Evolutionary conservation across 2,113 vertebrate species (phyloP), one percentile per base, ranked within the genome.

Genomic region (Sula dactylatra): DNA sequence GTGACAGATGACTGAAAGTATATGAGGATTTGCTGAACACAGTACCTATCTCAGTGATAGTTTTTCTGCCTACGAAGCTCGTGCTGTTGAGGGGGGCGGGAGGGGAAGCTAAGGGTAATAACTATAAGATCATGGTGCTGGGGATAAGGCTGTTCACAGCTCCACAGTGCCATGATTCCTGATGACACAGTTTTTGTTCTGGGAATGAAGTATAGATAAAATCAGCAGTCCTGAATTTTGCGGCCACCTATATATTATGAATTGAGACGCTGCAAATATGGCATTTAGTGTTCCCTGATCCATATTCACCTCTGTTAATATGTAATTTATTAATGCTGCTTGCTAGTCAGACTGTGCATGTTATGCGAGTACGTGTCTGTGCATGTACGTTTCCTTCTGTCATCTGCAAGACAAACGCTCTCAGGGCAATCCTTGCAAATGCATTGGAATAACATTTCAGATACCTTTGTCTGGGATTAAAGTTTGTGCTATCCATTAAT

Each of bases 101-200:
- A 31, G 31, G 22, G 6, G 19, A 24, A 32, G 29, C 34, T 16
- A 9, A 52, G 26, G 58, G 4, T 61, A 24, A 44, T 45, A 59
- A 29, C 10, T 11, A 11, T 29, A 16, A 74, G 36, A 34, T 61
- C 6, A 7, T 54, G 52, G n/a, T n/a, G 12, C 4, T 4, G 6
- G 56, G 38, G 38, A 19, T 40, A 31, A 52, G 29, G 36, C 32
- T 44, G 32, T 19, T 67, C 36, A 13, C 32, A 40, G 36, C 38
- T 45, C 38, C 25, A 6, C 13, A 7, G 40, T 24, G 52, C 9
- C 10, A 1, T 24, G 27, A 7, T n/a, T 81, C 22, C 32, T 54
- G n/a, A 15, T 2, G 29, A 7, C 26, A 4, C 0, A 13, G 5
- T 2, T 31, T 70, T 34, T 44, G 4, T 56, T 87, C 19, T 47